Percentiles rank a stretch among this genome's conserved stretches.
phyloP scores from a whole-genome alignment of 2,888 invertebrate species.

The Melitaea athalia region DNA sequence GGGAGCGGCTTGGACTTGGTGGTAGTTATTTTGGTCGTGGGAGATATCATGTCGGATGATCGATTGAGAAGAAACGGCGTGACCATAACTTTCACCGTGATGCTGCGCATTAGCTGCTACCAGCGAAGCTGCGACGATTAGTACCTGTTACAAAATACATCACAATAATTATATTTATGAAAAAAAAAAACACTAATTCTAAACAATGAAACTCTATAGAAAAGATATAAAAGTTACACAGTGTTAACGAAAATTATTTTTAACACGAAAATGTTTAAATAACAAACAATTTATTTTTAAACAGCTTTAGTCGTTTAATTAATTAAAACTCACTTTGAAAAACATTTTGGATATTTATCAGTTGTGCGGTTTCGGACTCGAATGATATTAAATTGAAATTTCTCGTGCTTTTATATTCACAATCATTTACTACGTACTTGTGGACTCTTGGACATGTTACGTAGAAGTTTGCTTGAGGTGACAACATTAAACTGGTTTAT shows the following conservation, averaged over 20 bases:
- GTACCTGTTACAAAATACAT: constrained; percentile 9
- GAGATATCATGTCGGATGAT: constrained; percentile 38
- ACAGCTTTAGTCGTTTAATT: not conserved
- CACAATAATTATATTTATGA: too few species aligned
- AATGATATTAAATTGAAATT: not conserved
- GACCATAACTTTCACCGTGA: constrained; percentile 44
- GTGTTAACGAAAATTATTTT: not conserved
- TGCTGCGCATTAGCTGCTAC: constrained; percentile 50
- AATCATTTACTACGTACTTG: not conserved
- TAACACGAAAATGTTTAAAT: not conserved
- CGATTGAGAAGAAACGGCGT: constrained; percentile 41
- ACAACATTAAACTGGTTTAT: constrained; percentile 4
- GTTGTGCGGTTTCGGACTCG: not conserved
- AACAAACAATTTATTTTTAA: not conserved
- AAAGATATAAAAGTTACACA: too few species aligned
- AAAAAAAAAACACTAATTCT: not conserved
- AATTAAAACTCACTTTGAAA: not conserved
- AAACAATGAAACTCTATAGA: not conserved
- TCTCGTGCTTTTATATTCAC: constrained; percentile 1
- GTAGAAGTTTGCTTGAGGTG: constrained; percentile 1
- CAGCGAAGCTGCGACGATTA: constrained; percentile 38
- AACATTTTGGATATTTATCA: not conserved
- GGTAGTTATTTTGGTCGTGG: constrained; percentile 36
- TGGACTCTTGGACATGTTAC: not conserved
- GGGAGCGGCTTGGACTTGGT: constrained; percentile 14